Evolutionary conservation across 2,797 vertebrate species (phyloP), one percentile per base, ranked within the genome.

Genomic region (Cossypha heuglini): DNA sequence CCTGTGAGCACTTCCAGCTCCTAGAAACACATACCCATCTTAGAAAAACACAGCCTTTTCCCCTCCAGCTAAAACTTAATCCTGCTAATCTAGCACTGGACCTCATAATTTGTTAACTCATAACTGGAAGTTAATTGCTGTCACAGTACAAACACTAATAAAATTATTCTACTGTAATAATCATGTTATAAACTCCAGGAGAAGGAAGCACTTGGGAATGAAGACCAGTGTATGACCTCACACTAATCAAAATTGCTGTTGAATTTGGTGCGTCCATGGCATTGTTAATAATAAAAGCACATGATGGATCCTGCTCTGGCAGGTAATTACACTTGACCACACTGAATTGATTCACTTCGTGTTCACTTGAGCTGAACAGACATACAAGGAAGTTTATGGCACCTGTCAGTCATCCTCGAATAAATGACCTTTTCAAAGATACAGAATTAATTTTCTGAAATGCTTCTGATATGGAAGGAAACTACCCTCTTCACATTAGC

Each of bases 401-500:
- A 90, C 55, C 86, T 94, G 88, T 58, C 92, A 88, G 42, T 94
- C 89, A 90, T 62, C 77, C 74, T 66, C 3, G 16, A 89, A 71
- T 49, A 78, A 93, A 84, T 94, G 51, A 55, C 59, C 63, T 66
- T 94, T 89, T 92, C 78, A 93, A 43, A 54, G 89, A 77, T 40
- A 94, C 17, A 15, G n/a, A 91, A 91, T 93, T 87, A 96, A 96
- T 97, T 91, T 93, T 84, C 16, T 66, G 55, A 89, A 95, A 94
- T 85, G 48, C 21, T 52, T 75, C 79, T 49, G 14, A 48, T 71
- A 54, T 21, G 28, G 69, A 77, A 61, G 19, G 25, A 54, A 91
- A 35, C 58, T 45, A 46, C 33, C 38, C 33, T 73, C n/a, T 18
- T 40, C 26, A 10, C 24, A 33, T 37, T 69, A 33, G 22, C 57